Evolutionary conservation across 2,113 vertebrate genomes (phyloP), one percentile per base, ranked within the genome.

Genomic region (Fregata magnificens): DNA sequence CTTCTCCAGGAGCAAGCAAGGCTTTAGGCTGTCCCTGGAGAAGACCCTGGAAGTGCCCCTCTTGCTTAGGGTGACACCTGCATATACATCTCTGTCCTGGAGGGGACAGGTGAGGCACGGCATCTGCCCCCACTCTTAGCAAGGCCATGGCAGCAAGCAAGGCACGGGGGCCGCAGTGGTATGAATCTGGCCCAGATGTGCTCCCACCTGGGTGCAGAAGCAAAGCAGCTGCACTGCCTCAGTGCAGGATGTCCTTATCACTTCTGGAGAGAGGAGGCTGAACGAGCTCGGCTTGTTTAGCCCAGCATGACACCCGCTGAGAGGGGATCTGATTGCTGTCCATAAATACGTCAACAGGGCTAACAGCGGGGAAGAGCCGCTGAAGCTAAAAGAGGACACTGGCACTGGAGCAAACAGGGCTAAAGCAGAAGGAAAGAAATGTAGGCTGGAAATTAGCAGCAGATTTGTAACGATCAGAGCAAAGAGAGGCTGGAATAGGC

Each of bases 311-410:
- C 87, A 94, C 96, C 93, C 4, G 40, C 92, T 95, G 96, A 90
- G 95, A 96, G 84, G 87, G 90, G 87, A 96, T 95, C 95, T 95
- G 93, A 95, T 95, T 94, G 96, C 95, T 93, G 82, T 66, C 95
- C 92, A 88, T 96, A 96, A 97, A 97, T 96, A 96, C 84, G 18
- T 96, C 96, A 96, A 90, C 93, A 89, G 78, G 82, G 59, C 86
- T 91, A 92, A 88, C 93, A 95, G 94, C 95, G 84, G 96, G 91
- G 83, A 88, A 86, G 93, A 95, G 88, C 72, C 3, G 15, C 96
- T 91, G 91, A 78, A 96, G 93, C 90, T 95, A 96, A 96, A 96
- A 94, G 90, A 94, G 95, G 95, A 95, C 87, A 90, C 92, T 94
- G 92, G 92, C 95, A 92, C 74, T 93, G 67, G 92, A 96, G 96